Percentiles rank a stretch among this genome's conserved stretches.
These are phyloP conservation scores for Aspidiotus destructor DNA, from an alignment of 2,888 invertebrate genomes.

Conservation along the genomic window DNA sequence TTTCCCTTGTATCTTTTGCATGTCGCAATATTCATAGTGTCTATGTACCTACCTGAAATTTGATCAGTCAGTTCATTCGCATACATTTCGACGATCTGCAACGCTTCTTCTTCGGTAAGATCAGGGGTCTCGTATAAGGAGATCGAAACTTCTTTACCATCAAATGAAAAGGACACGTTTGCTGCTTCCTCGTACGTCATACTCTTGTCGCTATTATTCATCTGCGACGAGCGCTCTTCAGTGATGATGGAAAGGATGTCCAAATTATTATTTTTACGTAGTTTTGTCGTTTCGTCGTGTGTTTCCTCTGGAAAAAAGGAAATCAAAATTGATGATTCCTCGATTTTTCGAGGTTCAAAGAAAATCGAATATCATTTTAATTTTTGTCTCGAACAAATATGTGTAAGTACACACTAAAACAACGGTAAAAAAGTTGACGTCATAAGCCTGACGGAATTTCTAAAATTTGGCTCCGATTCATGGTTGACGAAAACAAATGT, in stretches of 20 bases:
- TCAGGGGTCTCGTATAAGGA: slow-evolving; percentile 87
- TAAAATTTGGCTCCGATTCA: not conserved
- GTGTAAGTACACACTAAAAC: too few relatives aligned
- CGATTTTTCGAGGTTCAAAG: too few relatives aligned
- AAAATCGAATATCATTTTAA: too few relatives aligned
- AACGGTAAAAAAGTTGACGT: too few relatives aligned
- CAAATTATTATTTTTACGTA: not conserved
- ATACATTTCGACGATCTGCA: slow-evolving; percentile 88
- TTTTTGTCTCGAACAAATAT: too few relatives aligned
- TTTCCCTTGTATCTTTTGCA: too few relatives aligned
- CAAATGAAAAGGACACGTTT: slow-evolving; percentile 81
- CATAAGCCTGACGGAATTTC: too few relatives aligned
- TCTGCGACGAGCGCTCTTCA: slow-evolving; percentile 79
- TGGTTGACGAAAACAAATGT: too few relatives aligned
- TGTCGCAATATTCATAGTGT: too few relatives aligned
- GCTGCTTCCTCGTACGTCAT: slow-evolving; percentile 61
- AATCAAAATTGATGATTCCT: too few relatives aligned
- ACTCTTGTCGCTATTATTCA: slow-evolving; percentile 66
- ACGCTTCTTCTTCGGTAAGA: slow-evolving; percentile 80
- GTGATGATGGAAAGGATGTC: slow-evolving; percentile 68
- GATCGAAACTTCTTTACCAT: slow-evolving; percentile 83
- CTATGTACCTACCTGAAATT: slow-evolving; percentile 50
- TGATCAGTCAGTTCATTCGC: slow-evolving; percentile 86
- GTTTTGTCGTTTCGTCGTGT: too few relatives aligned
- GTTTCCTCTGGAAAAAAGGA: too few relatives aligned